A percentile compares a stretch with the other conserved stretches of the same genome.
Conservation (phyloP, 2,797 vertebrate genomes). For the Gymnoscopelus microlampas region DNA sequence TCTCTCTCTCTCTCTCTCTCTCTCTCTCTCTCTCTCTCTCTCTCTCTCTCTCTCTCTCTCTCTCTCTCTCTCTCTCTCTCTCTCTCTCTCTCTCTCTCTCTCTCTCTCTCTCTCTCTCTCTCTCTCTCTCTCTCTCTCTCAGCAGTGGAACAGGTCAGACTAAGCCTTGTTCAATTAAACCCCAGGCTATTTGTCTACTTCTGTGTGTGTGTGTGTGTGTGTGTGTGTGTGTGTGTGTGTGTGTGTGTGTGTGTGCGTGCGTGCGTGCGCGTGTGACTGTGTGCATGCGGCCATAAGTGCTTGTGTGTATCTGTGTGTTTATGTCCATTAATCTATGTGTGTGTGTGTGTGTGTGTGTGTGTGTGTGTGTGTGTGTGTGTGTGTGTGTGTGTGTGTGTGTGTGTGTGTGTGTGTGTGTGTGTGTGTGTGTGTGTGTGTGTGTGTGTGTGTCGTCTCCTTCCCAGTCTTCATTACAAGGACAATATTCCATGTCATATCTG, state of each 20-base stretch:
- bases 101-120: conserved; percentile 1
- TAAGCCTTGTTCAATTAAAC: conserved; percentile 62
- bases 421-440: conserved; percentile 54
- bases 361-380: conserved; percentile 13
- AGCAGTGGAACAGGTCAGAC: conserved; percentile 49
- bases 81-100: neutral
- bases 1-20: conserved; percentile 11
- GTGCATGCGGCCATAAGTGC: too few species aligned
- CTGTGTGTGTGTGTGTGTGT: too few species aligned
- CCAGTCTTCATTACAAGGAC: conserved; percentile 77
- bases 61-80: conserved; percentile 13
- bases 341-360: conserved; percentile 1
- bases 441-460: conserved; percentile 60
- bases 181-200: conserved; percentile 32
- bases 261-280: neutral
- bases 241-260: neutral
- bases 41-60: neutral
- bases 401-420: conserved; percentile 36
- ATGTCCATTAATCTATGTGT: neutral
- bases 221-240: too few species aligned
- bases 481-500: conserved; percentile 82
- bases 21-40: conserved; percentile 14
- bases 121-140: neutral
- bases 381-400: conserved; percentile 35
- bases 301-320: neutral